Conservation (phyloP, 2,888 invertebrate species). For the Parnassius apollo region DNA sequence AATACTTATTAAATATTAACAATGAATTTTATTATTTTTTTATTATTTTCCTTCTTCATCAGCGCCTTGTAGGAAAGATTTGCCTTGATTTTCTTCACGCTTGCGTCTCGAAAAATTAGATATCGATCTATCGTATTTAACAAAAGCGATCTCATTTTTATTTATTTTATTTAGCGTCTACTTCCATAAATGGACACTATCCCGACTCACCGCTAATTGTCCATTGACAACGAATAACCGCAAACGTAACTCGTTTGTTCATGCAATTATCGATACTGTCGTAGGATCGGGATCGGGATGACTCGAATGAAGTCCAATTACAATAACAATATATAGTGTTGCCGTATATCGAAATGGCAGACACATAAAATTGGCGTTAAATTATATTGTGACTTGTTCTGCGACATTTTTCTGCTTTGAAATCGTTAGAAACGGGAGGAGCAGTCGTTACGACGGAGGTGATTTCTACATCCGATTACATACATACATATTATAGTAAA, state of each 20-base stretch:
- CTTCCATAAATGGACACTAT: conserved; percentile 17
- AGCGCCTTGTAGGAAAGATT: no score
- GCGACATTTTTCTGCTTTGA: conserved; percentile 57
- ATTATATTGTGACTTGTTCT: conserved; percentile 49
- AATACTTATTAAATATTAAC: no score
- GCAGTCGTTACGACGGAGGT: conserved; percentile 34
- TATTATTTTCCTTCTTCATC: no score
- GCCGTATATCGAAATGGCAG: conserved; percentile 8
- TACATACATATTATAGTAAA: conserved; percentile 21
- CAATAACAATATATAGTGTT: conserved; percentile 20
- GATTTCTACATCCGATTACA: conserved; percentile 29
- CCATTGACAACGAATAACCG: conserved; percentile 28
- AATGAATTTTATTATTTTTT: no score
- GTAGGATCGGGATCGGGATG: conserved; percentile 6
- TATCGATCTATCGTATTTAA: no score
- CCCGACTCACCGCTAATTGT: conserved; percentile 23
- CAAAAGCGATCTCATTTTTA: conserved; percentile 13
- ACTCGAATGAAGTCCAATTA: conserved; percentile 17
- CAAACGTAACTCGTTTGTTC: conserved; percentile 16
- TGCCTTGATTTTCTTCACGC: no score
- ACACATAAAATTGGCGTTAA: conserved; percentile 49
- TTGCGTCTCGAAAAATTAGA: no score
- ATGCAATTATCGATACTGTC: conserved; percentile 22
- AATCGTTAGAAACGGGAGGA: conserved; percentile 42
- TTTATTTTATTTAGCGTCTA: conserved; percentile 5